Evolutionary conservation across 1,140 invertebrate genomes (phyloP), one percentile per base, ranked within the genome.

Genomic region (Drosophila hydei): DNA sequence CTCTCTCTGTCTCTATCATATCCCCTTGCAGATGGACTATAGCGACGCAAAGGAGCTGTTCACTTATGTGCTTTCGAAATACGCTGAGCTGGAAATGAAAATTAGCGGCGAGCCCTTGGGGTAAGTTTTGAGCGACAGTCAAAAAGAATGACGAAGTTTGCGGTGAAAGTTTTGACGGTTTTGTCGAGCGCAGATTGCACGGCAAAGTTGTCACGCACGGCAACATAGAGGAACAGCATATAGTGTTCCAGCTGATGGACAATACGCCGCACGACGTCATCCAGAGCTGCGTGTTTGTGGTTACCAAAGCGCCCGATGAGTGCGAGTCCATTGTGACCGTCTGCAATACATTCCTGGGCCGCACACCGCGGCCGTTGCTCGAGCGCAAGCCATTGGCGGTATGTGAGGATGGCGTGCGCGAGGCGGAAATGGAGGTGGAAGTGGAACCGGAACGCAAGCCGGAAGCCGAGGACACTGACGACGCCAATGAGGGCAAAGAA

Each of bases 231-330:
- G 89, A 91, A 58, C 65, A 79, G 55, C 83, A 91, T 36, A 71
- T 91, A 60, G 81, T 75, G 54, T 91, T 91, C 59, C 81, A 88
- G 52, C 90, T 88, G 42, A 79, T 89, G 70, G 89, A 91, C 67
- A 79, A 90, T 48, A 89, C 89, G 4, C 48, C 63, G 12, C 63
- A 84, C 59, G 89, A 91, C 47, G 75, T 91, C 52, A 89, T 89
- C 21, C 89, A 91, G 72, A 84, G 70, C 58, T 91, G 89, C 71
- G 83, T 79, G 16, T 89, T 91, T 74, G 75, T 89, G 72, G 52
- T 90, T 8, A 62, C 56, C 54, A 55, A 45, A 52, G 47, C 16
- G 5, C 72, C 77, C 16, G 77, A 58, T 7, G 54, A 75, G 52
- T 91, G 89, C 36, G 85, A 91, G 51, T 56, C 67, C 4, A 91